Evolutionary conservation across 2,797 vertebrate species (phyloP), one percentile per base, ranked within the genome.

Genomic region (Clarias laeviceps): DNA sequence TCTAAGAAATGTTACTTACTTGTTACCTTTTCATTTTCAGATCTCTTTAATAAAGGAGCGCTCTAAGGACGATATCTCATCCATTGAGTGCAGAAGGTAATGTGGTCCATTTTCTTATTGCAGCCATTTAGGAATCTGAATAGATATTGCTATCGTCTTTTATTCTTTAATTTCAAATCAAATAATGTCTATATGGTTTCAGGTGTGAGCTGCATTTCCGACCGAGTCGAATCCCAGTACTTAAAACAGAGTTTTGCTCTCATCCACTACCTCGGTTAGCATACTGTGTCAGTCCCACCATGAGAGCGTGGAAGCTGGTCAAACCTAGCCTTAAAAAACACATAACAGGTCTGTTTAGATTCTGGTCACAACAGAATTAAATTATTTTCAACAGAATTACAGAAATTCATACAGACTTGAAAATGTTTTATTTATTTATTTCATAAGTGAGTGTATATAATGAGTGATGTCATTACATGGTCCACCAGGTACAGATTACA

Each of bases 21-120:
- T 22, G 24, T 37, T 24, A 1, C 9, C 1, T 34, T 57, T n/a
- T 87, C 40, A 54, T 91, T 84, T 88, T 84, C 88, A 96, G 95
- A 90, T 89, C 79, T 77, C 88, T 72, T 92, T 91, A 89, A 92
- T 91, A 89, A 92, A 92, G 81, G 82, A 62, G 57, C 90, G 88
- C 9, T 84, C 93, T 80, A 86, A 93, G 69, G 87, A 93, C 84
- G 90, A 93, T 84, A 88, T 93, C 37, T 92, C 92, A 29, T 93
- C 94, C 79, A 89, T 95, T 82, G 95, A 92, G 88, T 93, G 89
- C 86, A 93, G 89, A 94, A 95, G 95, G 96, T 95, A 91, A 93
- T 57, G 22, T 37, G 73, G 18, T 86, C 20, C 80, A 9, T 81
- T 62, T 57, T 57, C 56, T 37, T 45, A 12, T 14, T 27, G 34